Percentiles rank a stretch among this genome's conserved stretches.
Conservation (phyloP, 2,888 invertebrate genomes). For the Drosophila imparisetae region DNA sequence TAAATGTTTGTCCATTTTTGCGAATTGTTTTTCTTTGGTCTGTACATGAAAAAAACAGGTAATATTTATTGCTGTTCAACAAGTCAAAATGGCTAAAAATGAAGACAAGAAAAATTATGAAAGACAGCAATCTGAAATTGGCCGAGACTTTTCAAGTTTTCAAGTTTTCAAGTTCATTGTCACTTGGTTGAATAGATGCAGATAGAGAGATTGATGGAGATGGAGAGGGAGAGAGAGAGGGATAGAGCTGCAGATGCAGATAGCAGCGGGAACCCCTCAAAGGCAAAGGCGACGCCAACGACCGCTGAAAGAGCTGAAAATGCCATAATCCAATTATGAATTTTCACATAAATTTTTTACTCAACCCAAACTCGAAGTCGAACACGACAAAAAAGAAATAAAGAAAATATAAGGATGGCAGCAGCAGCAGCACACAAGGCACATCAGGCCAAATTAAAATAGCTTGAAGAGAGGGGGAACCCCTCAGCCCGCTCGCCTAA, state of each 20-base stretch:
- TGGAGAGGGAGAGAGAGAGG: neutral
- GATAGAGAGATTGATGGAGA: neutral
- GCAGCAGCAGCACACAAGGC: slow-evolving; percentile 9
- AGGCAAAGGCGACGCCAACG: slow-evolving; percentile 51
- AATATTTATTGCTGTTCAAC: neutral
- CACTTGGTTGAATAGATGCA: slow-evolving; percentile 37
- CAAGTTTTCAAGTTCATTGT: slow-evolving; percentile 75
- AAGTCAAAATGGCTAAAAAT: slow-evolving; percentile 1
- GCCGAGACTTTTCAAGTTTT: slow-evolving; percentile 34
- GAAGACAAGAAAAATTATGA: slow-evolving; percentile 2
- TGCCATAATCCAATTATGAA: slow-evolving; percentile 81
- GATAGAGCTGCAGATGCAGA: slow-evolving; percentile 8
- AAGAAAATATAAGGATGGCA: slow-evolving; percentile 13
- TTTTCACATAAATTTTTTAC: slow-evolving; percentile 78
- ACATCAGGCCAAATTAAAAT: slow-evolving; percentile 50
- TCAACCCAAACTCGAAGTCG: slow-evolving; percentile 47
- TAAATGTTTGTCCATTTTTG: neutral
- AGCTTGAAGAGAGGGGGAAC: slow-evolving; percentile 23
- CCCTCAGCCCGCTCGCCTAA: slow-evolving; percentile 48
- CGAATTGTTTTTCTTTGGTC: neutral
- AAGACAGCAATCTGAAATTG: slow-evolving; percentile 4
- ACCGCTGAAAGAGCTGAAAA: slow-evolving; percentile 69
- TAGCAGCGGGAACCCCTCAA: slow-evolving; percentile 55
- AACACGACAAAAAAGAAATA: slow-evolving; percentile 4
- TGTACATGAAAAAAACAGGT: neutral